A percentile compares a stretch with the other conserved stretches of the same genome.
Evolutionary conservation across 2,888 invertebrate species (phyloP).

Genomic region (Orthosia gracilis): DNA sequence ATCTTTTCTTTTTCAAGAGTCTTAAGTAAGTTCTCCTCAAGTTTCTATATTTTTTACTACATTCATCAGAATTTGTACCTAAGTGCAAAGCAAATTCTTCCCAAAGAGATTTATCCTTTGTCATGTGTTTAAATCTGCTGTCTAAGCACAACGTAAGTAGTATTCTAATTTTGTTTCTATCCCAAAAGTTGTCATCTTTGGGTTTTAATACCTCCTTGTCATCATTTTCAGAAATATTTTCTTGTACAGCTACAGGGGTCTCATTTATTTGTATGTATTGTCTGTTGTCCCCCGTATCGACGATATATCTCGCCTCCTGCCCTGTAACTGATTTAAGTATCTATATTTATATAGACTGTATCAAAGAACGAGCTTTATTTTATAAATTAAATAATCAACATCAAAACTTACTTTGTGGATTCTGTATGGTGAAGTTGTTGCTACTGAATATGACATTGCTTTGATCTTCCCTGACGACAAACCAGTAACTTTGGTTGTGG

Average conservation of each 20-base stretch:
- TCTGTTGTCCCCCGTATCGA: conserved; percentile 79
- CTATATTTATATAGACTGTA: neutral
- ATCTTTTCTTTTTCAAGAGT: conserved; percentile 83
- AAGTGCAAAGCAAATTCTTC: conserved; percentile 79
- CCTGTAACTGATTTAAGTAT: conserved; percentile 73
- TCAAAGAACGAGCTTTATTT: neutral
- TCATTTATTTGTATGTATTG: conserved; percentile 82
- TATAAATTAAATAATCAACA: neutral
- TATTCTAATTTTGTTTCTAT: conserved; percentile 81
- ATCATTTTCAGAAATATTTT: conserved; percentile 64
- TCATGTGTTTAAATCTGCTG: conserved; percentile 73
- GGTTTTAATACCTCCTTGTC: conserved; percentile 67
- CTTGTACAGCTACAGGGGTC: conserved; percentile 66
- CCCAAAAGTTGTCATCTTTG: conserved; percentile 83
- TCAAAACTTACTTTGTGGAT: conserved; percentile 80
- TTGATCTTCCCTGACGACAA: conserved; percentile 87
- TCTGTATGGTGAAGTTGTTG: conserved; percentile 85
- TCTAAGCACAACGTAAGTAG: conserved; percentile 83
- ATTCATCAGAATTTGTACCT: conserved; percentile 81
- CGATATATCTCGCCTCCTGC: conserved; percentile 81
- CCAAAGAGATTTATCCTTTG: conserved; percentile 80
- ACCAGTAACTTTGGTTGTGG: conserved; percentile 87
- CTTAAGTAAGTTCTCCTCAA: conserved; percentile 84
- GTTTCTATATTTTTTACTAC: conserved; percentile 83
- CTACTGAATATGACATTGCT: conserved; percentile 86